phyloP scores from a whole-genome alignment of 2,888 invertebrate genomes.

The Machimus rusticus region DNA sequence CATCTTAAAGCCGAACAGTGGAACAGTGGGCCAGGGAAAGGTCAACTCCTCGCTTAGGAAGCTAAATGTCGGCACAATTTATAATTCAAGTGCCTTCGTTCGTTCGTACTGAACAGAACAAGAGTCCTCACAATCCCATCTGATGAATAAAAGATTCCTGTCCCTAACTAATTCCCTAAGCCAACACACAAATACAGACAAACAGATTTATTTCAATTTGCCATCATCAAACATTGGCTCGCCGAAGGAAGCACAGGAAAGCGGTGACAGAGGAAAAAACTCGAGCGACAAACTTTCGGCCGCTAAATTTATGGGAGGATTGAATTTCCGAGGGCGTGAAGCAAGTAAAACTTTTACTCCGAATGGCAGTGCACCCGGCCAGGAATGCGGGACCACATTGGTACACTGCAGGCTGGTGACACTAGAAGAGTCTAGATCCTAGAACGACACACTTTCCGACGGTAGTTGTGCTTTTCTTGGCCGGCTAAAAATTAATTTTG shows the following conservation, averaged over 20 bases:
- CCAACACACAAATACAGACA: conserved; percentile 39
- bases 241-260: conserved; percentile 1
- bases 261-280: background rate
- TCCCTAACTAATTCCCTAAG: conserved; percentile 38
- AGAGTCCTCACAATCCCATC: conserved; percentile 33
- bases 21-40: background rate
- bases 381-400: background rate
- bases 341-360: conserved; percentile 26
- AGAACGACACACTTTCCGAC: background rate
- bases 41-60: conserved; percentile 26
- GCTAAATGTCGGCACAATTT: conserved; percentile 17
- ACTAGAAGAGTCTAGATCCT: background rate
- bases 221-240: conserved; percentile 34
- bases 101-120: background rate
- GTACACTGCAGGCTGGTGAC: background rate
- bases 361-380: background rate
- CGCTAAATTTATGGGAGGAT: conserved; percentile 38
- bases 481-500: conserved; percentile 36
- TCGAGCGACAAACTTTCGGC: conserved; percentile 24
- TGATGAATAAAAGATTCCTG: conserved; percentile 38
- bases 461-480: conserved; percentile 6
- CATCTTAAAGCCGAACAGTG: background rate
- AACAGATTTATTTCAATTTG: conserved; percentile 41
- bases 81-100: conserved; percentile 37
- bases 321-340: conserved; percentile 32